A percentile compares a stretch with the other conserved stretches of the same genome.
phyloP scores from a whole-genome alignment of 2,797 vertebrate species.

The Trachops cirrhosus region DNA sequence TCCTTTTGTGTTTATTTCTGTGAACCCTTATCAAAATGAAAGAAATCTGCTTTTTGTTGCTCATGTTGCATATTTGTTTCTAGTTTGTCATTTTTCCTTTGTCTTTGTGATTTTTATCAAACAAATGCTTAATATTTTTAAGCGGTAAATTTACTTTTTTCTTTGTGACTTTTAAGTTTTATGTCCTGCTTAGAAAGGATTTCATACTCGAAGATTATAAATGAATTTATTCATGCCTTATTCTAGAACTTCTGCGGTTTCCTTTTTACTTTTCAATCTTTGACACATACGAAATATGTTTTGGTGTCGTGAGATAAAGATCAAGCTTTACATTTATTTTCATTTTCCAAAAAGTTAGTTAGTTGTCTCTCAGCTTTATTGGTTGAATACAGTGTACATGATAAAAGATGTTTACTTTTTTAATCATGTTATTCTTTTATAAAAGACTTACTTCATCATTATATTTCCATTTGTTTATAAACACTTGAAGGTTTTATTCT shows the following conservation, averaged over 20 bases:
- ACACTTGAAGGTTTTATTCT: slow-evolving; percentile 12
- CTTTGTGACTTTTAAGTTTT: slow-evolving; percentile 4
- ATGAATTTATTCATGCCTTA: neutral
- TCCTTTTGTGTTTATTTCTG: slow-evolving; percentile 4
- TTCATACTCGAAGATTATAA: neutral
- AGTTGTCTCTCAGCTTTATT: neutral
- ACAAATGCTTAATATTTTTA: slow-evolving; percentile 23
- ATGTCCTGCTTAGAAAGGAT: slow-evolving; percentile 4
- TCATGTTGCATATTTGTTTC: neutral
- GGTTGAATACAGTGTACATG: neutral
- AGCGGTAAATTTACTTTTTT: neutral
- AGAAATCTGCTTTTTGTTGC: neutral
- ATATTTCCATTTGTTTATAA: neutral
- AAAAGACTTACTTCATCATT: slow-evolving; percentile 21
- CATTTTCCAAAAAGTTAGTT: slow-evolving; percentile 1
- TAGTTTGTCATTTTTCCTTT: slow-evolving; percentile 31
- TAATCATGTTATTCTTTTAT: slow-evolving; percentile 6
- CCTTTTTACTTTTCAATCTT: neutral
- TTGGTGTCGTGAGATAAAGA: slow-evolving; percentile 17
- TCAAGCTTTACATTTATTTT: slow-evolving; percentile 26
- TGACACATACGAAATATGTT: neutral
- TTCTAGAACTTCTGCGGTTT: slow-evolving; percentile 1
- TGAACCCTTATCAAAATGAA: neutral
- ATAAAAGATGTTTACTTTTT: slow-evolving; percentile 1
- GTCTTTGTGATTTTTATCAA: slow-evolving; percentile 1